Percentiles rank a stretch among this genome's conserved stretches.
Conservation (phyloP, 2,888 invertebrate genomes). For the Phanerotoma sp. region DNA sequence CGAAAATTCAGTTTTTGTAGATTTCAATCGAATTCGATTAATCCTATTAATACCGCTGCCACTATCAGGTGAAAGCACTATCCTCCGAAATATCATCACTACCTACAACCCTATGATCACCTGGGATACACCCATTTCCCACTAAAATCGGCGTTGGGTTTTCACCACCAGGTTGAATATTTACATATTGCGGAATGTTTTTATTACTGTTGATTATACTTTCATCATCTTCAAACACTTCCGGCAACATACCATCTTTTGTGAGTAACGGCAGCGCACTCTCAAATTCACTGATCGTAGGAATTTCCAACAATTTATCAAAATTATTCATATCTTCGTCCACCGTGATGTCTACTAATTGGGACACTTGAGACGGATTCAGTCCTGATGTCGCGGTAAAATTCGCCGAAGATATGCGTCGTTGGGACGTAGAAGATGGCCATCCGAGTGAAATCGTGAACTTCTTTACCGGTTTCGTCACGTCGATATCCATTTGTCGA, state of each 20-base stretch:
- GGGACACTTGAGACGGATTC: constrained; percentile 29
- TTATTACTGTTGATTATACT: background rate
- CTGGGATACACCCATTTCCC: constrained; percentile 15
- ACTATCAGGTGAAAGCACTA: too few species aligned
- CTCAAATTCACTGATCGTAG: background rate
- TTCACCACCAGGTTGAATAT: background rate
- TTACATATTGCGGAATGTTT: constrained; percentile 5
- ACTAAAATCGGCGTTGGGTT: background rate
- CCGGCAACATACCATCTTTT: background rate
- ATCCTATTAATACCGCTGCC: too few species aligned
- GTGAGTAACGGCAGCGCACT: background rate
- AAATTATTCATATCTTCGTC: background rate
- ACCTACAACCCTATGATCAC: constrained; percentile 13
- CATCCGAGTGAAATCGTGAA: constrained; percentile 51
- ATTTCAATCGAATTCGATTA: too few species aligned
- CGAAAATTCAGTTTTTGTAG: too few species aligned
- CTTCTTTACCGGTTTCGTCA: constrained; percentile 57
- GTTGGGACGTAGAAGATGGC: constrained; percentile 29
- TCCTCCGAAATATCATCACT: constrained; percentile 15
- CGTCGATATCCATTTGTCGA: constrained; percentile 62
- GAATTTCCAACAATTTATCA: background rate
- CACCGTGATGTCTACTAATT: constrained; percentile 36
- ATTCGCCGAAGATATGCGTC: background rate
- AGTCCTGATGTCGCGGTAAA: constrained; percentile 2
- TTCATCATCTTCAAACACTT: background rate